These are phyloP conservation scores for Habroteleia sp. DNA, from an alignment of 2,888 invertebrate species.

Conservation along the genomic window DNA sequence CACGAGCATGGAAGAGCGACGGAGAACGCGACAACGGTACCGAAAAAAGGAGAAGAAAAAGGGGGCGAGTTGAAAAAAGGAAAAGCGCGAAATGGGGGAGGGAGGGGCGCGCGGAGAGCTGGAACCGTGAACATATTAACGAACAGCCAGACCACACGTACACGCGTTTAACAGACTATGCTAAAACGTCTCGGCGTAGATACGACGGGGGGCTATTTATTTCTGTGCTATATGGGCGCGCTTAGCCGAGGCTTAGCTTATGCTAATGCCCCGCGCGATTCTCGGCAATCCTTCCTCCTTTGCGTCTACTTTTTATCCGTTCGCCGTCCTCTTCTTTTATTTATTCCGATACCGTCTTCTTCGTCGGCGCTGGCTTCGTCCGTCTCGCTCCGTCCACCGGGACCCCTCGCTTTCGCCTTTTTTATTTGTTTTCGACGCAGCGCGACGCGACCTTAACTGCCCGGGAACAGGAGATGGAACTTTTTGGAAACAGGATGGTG, in stretches of 20 bases:
- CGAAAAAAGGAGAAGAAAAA: conserved; percentile 15
- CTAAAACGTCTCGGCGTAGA: conserved; percentile 70
- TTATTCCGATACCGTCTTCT: conserved; percentile 63
- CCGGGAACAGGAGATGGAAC: no score
- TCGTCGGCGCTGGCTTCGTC: conserved; percentile 16
- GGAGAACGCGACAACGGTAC: conserved; percentile 34
- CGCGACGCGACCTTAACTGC: no score
- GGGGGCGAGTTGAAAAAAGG: conserved; percentile 18
- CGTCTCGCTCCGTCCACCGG: not conserved
- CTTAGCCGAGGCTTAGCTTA: conserved; percentile 76
- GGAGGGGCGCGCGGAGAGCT: conserved; percentile 60
- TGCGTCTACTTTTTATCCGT: conserved; percentile 58
- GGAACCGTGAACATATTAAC: conserved; percentile 63
- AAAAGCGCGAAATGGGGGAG: conserved; percentile 9
- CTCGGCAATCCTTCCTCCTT: conserved; percentile 67
- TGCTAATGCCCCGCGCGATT: conserved; percentile 78
- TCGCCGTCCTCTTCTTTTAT: conserved; percentile 51
- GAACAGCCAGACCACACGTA: conserved; percentile 64
- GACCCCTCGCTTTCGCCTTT: not conserved
- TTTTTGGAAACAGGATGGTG: no score
- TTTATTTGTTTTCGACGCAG: conserved; percentile 1
- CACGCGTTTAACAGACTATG: conserved; percentile 65
- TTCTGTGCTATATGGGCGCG: conserved; percentile 78
- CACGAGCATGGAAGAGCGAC: conserved; percentile 44
- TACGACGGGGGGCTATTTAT: conserved; percentile 77